Evolutionary conservation across 2,113 vertebrate species (phyloP).

Genomic region (Phylloscopus whistleri): DNA sequence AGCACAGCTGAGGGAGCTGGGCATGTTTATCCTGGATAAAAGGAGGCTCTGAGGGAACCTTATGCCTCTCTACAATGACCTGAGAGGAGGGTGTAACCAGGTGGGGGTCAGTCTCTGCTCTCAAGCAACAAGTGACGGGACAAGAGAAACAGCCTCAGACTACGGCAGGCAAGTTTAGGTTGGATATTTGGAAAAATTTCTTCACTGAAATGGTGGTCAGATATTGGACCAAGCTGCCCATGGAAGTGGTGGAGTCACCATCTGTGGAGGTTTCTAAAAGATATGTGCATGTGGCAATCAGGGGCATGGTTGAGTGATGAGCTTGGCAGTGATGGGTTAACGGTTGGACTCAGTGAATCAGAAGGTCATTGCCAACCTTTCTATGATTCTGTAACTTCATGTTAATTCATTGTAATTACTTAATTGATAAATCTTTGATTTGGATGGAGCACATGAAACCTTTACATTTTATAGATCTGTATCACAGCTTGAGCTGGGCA

Average conservation of each 20-base stretch:
- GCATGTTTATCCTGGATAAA: background rate
- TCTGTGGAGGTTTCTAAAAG: background rate
- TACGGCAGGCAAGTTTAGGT: background rate
- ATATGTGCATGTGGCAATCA: background rate
- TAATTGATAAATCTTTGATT: background rate
- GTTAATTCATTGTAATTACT: background rate
- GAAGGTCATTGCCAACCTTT: background rate
- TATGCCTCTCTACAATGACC: accelerated
- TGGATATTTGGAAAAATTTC: background rate
- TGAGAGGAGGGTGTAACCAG: background rate
- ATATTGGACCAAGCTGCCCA: background rate
- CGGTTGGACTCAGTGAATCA: background rate
- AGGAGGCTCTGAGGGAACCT: background rate
- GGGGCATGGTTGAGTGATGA: background rate
- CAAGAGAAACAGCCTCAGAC: background rate
- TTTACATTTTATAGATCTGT: background rate
- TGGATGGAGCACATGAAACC: background rate
- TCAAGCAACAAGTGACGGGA: background rate
- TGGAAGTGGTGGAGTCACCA: background rate
- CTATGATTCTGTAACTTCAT: background rate
- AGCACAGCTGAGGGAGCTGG: background rate
- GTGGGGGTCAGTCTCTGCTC: accelerated
- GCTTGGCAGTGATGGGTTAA: background rate
- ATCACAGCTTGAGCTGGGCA: background rate
- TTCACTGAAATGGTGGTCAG: background rate